Conservation (phyloP, 1,140 invertebrate genomes). For the Uloborus diversus region DNA sequence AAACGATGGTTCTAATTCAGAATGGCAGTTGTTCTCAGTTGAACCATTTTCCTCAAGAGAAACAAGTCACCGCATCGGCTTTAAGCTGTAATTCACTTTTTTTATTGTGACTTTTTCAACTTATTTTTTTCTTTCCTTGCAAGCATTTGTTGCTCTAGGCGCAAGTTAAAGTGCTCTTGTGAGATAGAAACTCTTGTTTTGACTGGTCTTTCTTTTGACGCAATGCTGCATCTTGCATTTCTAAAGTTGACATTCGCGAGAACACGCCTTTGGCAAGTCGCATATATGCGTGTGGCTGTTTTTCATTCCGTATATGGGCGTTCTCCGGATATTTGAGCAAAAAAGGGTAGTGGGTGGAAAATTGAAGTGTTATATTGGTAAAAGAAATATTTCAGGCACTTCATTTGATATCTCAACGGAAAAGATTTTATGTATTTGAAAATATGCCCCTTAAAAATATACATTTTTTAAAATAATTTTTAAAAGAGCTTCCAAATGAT, state of each 20-base stretch:
- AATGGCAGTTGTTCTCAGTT: background rate
- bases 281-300: too few relatives aligned
- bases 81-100: constrained; percentile 23
- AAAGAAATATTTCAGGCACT: too few relatives aligned
- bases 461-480: too few relatives aligned
- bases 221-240: background rate
- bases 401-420: too few relatives aligned
- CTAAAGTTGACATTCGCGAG: background rate
- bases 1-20: constrained; percentile 21
- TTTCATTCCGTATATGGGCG: too few relatives aligned
- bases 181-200: constrained; percentile 2
- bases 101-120: background rate
- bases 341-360: too few relatives aligned
- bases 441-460: too few relatives aligned
- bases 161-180: background rate
- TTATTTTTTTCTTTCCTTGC: constrained; percentile 4
- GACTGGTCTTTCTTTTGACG: background rate
- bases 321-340: too few relatives aligned
- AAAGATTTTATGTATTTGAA: too few relatives aligned
- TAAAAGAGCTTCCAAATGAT: too few relatives aligned
- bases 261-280: background rate
- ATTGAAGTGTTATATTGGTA: too few relatives aligned
- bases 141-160: background rate
- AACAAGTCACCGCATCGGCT: background rate
- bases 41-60: background rate